Evolutionary conservation across 2,888 invertebrate species (phyloP).

Genomic region (Caenorhabditis sulstoni): DNA sequence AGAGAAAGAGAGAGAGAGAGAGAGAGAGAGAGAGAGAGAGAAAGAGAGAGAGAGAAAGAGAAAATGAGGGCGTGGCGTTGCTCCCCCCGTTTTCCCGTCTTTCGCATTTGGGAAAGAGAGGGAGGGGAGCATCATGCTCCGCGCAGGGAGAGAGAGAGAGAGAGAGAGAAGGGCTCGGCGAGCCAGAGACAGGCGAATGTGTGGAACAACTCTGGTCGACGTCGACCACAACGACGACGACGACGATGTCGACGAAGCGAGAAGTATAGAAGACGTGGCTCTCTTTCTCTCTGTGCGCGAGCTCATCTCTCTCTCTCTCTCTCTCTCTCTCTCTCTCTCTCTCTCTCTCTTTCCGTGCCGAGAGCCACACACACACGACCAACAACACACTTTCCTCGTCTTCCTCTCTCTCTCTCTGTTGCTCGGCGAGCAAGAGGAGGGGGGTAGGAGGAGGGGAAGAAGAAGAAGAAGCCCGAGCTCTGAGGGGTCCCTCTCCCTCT

Average conservation of each 20-base stretch:
- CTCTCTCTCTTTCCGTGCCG: constrained; percentile 36
- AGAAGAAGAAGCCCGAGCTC: constrained; percentile 8
- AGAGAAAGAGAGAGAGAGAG: not conserved
- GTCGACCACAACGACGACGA: no score
- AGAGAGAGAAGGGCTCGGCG: no score
- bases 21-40: constrained; percentile 1
- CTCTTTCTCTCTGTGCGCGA: constrained; percentile 1
- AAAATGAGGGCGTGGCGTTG: not conserved
- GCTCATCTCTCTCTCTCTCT: constrained; percentile 3
- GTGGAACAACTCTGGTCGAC: no score
- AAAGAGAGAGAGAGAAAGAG: not conserved
- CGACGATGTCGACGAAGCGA: not conserved
- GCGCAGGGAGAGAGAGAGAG: no score
- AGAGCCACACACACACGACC: not conserved
- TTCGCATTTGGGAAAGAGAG: no score
- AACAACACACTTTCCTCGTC: not conserved
- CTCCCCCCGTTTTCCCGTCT: no score
- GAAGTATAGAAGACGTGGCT: constrained; percentile 44
- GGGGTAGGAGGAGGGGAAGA: constrained; percentile 4
- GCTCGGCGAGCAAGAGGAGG: constrained; percentile 30
- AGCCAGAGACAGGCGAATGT: no score
- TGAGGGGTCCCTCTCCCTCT: no score
- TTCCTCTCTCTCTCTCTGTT: constrained; percentile 11
- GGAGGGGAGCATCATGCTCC: constrained; percentile 12
- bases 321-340: not conserved